Base-by-base conservation (phyloP, 2,113 vertebrate species). In the Hemiprocne comata region DNA sequence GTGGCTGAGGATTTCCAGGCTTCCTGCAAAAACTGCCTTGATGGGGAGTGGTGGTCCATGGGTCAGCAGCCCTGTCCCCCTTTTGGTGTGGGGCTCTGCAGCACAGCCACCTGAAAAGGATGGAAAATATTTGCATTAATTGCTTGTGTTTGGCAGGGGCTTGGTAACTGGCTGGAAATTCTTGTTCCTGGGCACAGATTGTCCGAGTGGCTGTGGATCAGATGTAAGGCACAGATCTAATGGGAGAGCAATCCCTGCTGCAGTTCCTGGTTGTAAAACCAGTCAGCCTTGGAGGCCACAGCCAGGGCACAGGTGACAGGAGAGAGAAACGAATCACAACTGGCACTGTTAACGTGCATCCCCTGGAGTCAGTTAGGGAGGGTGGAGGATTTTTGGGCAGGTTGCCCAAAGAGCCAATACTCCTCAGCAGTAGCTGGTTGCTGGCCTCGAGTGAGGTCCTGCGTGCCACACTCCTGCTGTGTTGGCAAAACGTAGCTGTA, bases 181-280 rank as follows among this genome's bases (percentile, higher is more conserved):
- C 62, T 67, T 7, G 36, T 58, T 87, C 29, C 64, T 40, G 87
- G 25, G 51, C 81, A 57, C 29, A 76, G 38, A 36, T 7, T 20
- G 21, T 14, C 48, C 57, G n/a, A 61, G 54, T 34, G 2, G 0
- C 34, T 60, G 11, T 46, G 28, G 75, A 6, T 50, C 3, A 18
- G 76, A 17, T 7, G 10, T 3, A 16, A 34, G 62, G 83, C 1
- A 0, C 40, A 25, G 73, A 60, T 14, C 9, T 25, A 74, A 34
- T 0, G 5, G 51, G 53, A 66, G 5, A 0, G 0, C 8, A 10
- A 2, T 34, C 74, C 54, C 54, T 1, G 2, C 55, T 53, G 51
- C 3, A 3, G 21, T 18, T 72, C 31, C 66, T 66, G 78, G 74
- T 26, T 0, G 0, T 82, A 28, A 36, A 36, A 26, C 53, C 0